phyloP scores from a whole-genome alignment of 2,113 vertebrate species.

The Hiodon tergisus region DNA sequence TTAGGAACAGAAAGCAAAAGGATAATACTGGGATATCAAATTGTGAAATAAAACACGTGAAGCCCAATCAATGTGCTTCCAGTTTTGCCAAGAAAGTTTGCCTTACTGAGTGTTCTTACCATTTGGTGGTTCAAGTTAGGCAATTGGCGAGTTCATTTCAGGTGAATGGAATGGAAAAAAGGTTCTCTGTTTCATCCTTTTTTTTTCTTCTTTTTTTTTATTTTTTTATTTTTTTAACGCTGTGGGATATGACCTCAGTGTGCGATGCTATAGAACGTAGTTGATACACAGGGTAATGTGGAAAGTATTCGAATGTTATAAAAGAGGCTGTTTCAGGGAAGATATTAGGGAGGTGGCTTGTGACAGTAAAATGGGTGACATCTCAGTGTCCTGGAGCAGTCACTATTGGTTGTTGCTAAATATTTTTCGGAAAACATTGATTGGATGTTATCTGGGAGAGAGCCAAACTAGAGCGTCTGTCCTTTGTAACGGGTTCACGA shows the following conservation, averaged over 20 bases:
- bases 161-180: conserved; percentile 5
- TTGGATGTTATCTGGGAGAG: not conserved
- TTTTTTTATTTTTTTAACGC: not conserved
- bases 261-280: not conserved
- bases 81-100: not conserved
- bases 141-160: not conserved
- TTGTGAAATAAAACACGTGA: not conserved
- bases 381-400: not conserved
- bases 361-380: not conserved
- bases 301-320: not conserved
- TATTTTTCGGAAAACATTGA: not conserved
- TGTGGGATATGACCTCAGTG: not conserved
- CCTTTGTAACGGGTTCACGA: not conserved
- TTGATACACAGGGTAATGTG: not conserved
- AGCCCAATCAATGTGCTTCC: too few relatives aligned
- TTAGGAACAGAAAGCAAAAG: not conserved
- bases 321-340: not conserved
- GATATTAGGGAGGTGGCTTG: conserved; percentile 14
- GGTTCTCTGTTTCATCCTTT: not conserved
- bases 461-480: not conserved
- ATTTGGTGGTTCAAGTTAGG: not conserved
- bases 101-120: not conserved
- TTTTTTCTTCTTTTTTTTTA: not conserved
- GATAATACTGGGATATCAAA: too few relatives aligned
- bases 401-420: not conserved